Base-by-base conservation (phyloP, 2,797 vertebrate genomes). In the Eulemur mongoz region DNA sequence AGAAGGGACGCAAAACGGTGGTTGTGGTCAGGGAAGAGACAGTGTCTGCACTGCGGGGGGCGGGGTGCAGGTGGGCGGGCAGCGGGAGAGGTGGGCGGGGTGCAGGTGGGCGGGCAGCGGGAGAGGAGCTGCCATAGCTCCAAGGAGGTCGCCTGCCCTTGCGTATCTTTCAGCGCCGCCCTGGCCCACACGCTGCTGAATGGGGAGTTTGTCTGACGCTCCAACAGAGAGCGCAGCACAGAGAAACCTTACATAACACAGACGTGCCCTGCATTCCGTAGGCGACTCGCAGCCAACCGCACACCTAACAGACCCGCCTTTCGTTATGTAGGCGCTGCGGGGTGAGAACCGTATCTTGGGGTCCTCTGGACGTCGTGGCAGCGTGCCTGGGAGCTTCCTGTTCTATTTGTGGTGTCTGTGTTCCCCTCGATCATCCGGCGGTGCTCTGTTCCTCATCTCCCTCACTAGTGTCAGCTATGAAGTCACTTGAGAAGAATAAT, bases 401-500 rank as follows among this genome's bases (percentile, higher is more conserved):
- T 75, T 73, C 63, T 17, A 1, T 57, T 17, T 15, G 40, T 76
- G 30, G 11, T 61, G 5, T 15, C 18, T 9, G 0, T 20, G 30
- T 52, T 80, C 70, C 81, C 48, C 65, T 83, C 0, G 0, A 43
- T 73, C 38, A 30, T 86, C 50, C n/a, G 32, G 14, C 18, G 1
- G 67, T 4, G 2, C 83, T 69, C 48, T n/a, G 14, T 50, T 50
- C 72, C 40, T 73, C 22, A 1, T 80, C 45, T 65, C 81, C 73
- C 15, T 91, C 35, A n/a, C n/a, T 7, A 1, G 0, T 43, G 52
- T 65, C 69, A 25, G 65, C 30, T 7, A 0, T 13, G 45, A 81
- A 81, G 82, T 93, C 72, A 69, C 30, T 50, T 67, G 70, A 80
- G 69, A 89, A 40, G 89, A 88, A 70, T 43, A 27, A 4, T 14